These are phyloP conservation scores for Pterocles gutturalis DNA, from an alignment of 2,113 vertebrate species.

Conservation along the genomic window DNA sequence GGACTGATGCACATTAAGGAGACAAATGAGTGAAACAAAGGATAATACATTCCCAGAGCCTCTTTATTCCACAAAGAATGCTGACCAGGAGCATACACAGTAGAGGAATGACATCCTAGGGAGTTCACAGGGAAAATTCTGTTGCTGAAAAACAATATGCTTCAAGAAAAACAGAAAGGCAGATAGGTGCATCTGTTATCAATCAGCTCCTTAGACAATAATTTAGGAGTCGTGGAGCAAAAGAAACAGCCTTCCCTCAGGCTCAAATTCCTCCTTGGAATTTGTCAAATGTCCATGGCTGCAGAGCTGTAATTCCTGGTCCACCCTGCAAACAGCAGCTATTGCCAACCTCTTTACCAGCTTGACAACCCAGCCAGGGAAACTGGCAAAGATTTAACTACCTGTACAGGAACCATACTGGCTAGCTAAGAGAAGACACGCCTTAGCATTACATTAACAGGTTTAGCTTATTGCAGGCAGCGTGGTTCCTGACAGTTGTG, in stretches of 20 bases:
- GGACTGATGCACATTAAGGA: neutral
- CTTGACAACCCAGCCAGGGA: neutral
- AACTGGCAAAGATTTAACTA: neutral
- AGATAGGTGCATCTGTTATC: slow-evolving; percentile 61
- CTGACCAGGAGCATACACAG: neutral
- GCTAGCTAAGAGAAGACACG: neutral
- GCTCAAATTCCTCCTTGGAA: slow-evolving; percentile 43
- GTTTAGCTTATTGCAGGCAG: neutral
- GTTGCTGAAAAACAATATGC: neutral
- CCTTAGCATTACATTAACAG: neutral
- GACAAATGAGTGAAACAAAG: neutral
- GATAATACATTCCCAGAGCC: neutral
- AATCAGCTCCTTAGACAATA: slow-evolving; percentile 35
- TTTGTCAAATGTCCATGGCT: neutral
- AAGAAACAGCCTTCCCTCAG: slow-evolving; percentile 11
- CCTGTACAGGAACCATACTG: neutral
- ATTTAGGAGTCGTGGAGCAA: neutral
- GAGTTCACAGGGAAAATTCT: slow-evolving; percentile 36
- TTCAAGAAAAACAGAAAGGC: slow-evolving; percentile 24
- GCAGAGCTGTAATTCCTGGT: neutral
- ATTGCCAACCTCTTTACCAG: neutral
- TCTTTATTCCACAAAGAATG: neutral
- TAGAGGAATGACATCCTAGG: neutral
- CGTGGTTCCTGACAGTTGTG: accelerated
- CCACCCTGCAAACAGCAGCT: neutral